These are phyloP conservation scores for Lanius collurio DNA, from an alignment of 2,113 vertebrate genomes.

Conservation along the genomic window DNA sequence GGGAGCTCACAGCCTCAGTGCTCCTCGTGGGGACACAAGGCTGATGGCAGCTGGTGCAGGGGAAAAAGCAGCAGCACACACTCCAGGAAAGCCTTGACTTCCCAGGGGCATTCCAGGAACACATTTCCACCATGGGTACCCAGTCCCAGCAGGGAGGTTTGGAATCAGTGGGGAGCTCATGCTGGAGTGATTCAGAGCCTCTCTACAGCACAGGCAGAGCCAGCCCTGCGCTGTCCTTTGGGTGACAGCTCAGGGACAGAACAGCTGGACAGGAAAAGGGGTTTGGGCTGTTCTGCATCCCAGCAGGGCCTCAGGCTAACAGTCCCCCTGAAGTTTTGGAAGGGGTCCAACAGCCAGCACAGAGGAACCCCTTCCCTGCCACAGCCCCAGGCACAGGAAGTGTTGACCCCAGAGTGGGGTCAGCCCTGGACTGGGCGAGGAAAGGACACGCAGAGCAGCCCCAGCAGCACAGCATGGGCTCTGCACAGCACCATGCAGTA, in stretches of 20 bases:
- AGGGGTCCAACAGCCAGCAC: background rate
- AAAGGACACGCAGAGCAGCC: background rate
- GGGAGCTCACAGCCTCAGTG: background rate
- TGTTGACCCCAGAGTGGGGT: fast-evolving
- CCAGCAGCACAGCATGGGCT: background rate
- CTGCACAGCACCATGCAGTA: background rate
- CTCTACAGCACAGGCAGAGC: background rate
- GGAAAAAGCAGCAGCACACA: background rate
- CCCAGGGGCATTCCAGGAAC: background rate
- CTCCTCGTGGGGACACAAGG: background rate
- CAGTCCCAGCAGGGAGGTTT: background rate
- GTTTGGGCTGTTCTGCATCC: background rate
- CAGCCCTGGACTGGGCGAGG: background rate
- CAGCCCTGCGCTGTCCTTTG: background rate
- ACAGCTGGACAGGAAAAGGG: background rate
- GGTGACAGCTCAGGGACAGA: background rate
- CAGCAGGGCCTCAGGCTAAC: background rate
- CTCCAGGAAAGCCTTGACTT: background rate
- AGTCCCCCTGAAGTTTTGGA: background rate
- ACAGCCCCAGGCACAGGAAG: background rate
- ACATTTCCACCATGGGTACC: fast-evolving
- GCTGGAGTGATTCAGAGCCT: background rate
- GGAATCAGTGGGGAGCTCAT: background rate
- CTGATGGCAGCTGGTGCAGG: background rate
- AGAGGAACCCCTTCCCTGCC: background rate